Evolutionary conservation across 2,113 vertebrate genomes (phyloP).

Genomic region (Drymodes brunneopygia): DNA sequence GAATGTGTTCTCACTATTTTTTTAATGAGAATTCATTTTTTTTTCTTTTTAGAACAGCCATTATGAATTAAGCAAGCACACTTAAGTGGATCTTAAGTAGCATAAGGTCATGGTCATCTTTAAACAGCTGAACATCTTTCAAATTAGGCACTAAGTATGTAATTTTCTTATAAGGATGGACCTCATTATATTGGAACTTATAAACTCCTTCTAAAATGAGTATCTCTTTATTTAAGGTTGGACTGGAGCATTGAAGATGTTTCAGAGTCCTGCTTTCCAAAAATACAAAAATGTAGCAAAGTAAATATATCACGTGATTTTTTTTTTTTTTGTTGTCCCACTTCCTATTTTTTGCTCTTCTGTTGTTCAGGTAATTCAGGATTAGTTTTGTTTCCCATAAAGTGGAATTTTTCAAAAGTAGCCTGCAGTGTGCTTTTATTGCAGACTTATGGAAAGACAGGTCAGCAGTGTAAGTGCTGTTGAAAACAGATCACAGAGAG

Average conservation of each 20-base stretch:
- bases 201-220: accelerated
- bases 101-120: not conserved
- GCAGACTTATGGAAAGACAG: not conserved
- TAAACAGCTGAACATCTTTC: not conserved
- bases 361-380: not conserved
- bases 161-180: not conserved
- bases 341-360: not conserved
- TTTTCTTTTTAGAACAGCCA: not conserved
- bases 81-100: not conserved
- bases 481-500: not conserved
- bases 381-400: not conserved
- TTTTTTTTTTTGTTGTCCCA: not conserved
- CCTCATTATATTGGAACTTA: not conserved
- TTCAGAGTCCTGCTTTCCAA: not conserved
- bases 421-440: not conserved
- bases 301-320: not conserved
- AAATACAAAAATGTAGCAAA: not conserved
- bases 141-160: not conserved
- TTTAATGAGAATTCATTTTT: not conserved
- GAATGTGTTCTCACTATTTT: not conserved
- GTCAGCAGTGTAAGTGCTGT: not conserved
- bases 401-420: not conserved
- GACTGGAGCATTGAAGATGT: not conserved
- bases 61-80: not conserved
- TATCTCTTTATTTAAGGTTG: not conserved